phyloP scores from a whole-genome alignment of 2,113 vertebrate species.

The Ellobius talpinus region DNA sequence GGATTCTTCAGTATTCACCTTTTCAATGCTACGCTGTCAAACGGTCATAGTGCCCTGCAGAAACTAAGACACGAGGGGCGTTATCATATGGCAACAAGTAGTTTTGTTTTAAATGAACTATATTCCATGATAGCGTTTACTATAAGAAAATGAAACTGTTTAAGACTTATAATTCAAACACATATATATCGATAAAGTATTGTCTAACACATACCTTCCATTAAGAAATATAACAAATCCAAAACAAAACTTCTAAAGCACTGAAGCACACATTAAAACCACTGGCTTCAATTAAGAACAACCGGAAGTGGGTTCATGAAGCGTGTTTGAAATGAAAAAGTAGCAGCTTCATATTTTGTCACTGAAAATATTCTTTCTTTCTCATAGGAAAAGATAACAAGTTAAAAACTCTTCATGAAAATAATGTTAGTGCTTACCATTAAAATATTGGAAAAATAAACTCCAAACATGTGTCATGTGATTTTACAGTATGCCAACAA shows the following conservation, averaged over 20 bases:
- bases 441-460: slow-evolving; percentile 27
- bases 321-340: slow-evolving; percentile 32
- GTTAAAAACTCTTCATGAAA: slow-evolving; percentile 30
- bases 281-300: not conserved
- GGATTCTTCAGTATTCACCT: slow-evolving; percentile 72
- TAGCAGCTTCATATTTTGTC: not conserved
- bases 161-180: slow-evolving; percentile 27
- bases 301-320: not conserved
- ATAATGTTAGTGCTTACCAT: not conserved
- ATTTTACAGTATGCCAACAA: not conserved
- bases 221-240: not conserved
- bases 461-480: slow-evolving; percentile 1
- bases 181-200: not conserved
- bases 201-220: not conserved
- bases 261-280: not conserved
- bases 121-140: not conserved
- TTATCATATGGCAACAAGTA: slow-evolving; percentile 18
- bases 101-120: slow-evolving; percentile 26
- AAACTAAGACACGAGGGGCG: slow-evolving; percentile 86
- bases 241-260: not conserved
- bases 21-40: slow-evolving; percentile 78
- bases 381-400: not conserved
- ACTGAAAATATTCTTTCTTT: not conserved
- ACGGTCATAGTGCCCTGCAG: slow-evolving; percentile 90
- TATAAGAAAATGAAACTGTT: not conserved